Base-by-base conservation (phyloP, 2,888 invertebrate species). In the Eledona agricola region DNA sequence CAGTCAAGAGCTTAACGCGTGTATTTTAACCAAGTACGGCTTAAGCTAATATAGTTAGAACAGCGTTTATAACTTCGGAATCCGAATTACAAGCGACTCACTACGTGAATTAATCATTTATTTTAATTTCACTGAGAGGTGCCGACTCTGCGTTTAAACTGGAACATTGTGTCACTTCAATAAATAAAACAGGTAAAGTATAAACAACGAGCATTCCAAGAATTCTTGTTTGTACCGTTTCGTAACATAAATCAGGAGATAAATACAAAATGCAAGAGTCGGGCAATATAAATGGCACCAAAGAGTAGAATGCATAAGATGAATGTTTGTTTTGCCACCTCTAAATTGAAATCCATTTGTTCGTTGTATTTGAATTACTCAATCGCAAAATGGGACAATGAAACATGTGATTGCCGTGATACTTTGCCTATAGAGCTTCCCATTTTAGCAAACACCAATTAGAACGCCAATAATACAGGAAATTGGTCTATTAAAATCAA, bases 241-340 rank as follows among this genome's bases (percentile, higher is more conserved):
- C 26, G 26, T 11, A 11, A 25, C 16, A 40, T 40, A 40, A 40
- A 40, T 40, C 40, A 40, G 12, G 17, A 10, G 40, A 16, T 3
- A 23, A 40, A 26, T 16, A 40, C 40, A 28, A 17, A 40, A 28
- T 40, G 40, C 40, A 40, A 40, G 40, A 40, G 17, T 17, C 17
- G 9, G 17, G 26, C 16, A n/a, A 19, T 40, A 28, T 28, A 28
- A 40, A 40, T 40, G 40, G 26, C n/a, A 17, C 26, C 17, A 11
- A 40, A 13, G 28, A 28, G 40, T 28, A 28, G 40, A 40, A 40
- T 40, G 40, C 40, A 40, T 40, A 40, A 40, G 28, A 40, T 40
- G 28, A 28, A 40, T 40, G 40, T 40, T 40, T 28, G 28, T 28
- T 28, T 40, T 40, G 28, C 28, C 40, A 28, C 28, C 40, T 40